Base-by-base conservation (phyloP, 2,888 invertebrate genomes). In the Leptarthrus brevirostris region DNA sequence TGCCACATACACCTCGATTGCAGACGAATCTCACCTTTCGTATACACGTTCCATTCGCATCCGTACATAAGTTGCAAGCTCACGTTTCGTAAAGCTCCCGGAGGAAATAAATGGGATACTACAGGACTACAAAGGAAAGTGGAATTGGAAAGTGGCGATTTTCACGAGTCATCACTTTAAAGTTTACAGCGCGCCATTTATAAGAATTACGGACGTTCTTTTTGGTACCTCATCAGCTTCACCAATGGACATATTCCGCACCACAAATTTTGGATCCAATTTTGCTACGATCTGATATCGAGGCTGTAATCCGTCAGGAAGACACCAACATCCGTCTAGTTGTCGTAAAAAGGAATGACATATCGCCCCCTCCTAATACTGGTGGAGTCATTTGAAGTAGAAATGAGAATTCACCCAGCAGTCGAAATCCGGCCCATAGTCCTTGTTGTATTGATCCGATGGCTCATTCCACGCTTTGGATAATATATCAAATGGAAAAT, bases 401-500 rank as follows among this genome's bases (percentile, higher is more conserved):
- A 12, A n/a, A n/a, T 30, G 30, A 24, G 24, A 18, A 53, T 53
- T 47, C 20, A n/a, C n/a, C n/a, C n/a, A 34, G 34, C 18, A 64
- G 20, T 14, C 54, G 26, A 10, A 10, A 3, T 34, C 56, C 26
- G 36, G 16, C 66, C 24, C 73, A 14, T 26, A 12, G 34, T 26
- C 69, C 24, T 40, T 47, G 53, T 53, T 58, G 40, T 18, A 40
- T 44, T 16, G 66, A 26, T 58, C 47, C 71, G 64, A 22, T 52
- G 40, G 58, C 69, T 44, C 56, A 44, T 44, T 56, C 22, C 22
- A 12, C 40, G 40, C 20, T 26, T 18, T 14, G 44, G 74, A 74
- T 76, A 75, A 77, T 78, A 77, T 78, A 78, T 78, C 78, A 78
- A 78, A 78, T 78, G 75, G 76, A 74, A 78, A 78, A 78, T 78